Percentiles rank a stretch among this genome's conserved stretches.
Evolutionary conservation across 2,888 invertebrate genomes (phyloP).

Genomic region (Drosophila recens): DNA sequence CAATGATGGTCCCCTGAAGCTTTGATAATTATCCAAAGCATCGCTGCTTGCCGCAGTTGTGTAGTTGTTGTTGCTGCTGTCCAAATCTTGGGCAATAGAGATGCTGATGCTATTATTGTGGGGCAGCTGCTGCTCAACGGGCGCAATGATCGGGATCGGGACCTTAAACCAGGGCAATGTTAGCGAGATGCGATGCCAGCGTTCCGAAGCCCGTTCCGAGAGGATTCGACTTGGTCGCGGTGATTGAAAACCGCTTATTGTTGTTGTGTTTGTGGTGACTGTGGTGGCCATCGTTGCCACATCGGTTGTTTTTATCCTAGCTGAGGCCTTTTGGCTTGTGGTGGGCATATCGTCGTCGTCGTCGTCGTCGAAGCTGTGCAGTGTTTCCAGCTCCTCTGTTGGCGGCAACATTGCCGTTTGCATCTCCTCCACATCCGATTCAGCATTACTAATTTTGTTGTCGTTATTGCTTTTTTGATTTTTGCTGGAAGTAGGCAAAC

Average conservation of each 20-base stretch:
- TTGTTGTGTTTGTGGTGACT: neutral
- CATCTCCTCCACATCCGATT: constrained; percentile 48
- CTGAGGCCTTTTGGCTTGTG: constrained; percentile 31
- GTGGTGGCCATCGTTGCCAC: neutral
- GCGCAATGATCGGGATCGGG: neutral
- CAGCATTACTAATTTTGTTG: constrained; percentile 3
- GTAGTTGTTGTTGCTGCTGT: neutral
- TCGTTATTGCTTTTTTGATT: neutral
- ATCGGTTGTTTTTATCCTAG: neutral
- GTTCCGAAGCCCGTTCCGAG: constrained; percentile 2
- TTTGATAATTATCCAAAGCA: constrained; percentile 20
- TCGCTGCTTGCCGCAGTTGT: neutral
- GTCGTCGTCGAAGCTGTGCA: constrained; percentile 5
- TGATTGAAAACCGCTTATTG: neutral
- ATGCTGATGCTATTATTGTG: neutral
- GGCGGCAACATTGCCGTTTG: constrained; percentile 30
- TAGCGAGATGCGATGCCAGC: constrained; percentile 52
- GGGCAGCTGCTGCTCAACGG: constrained; percentile 1
- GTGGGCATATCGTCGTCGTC: constrained; percentile 45
- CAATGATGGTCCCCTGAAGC: constrained; percentile 25
- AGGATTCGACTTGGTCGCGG: constrained; percentile 9
- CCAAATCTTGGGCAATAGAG: constrained; percentile 15
- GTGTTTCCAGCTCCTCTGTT: neutral
- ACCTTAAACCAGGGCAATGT: constrained; percentile 45
- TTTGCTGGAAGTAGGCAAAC: too few relatives aligned